Evolutionary conservation across 2,797 vertebrate genomes (phyloP).

Genomic region (Neoniphon sammara): DNA sequence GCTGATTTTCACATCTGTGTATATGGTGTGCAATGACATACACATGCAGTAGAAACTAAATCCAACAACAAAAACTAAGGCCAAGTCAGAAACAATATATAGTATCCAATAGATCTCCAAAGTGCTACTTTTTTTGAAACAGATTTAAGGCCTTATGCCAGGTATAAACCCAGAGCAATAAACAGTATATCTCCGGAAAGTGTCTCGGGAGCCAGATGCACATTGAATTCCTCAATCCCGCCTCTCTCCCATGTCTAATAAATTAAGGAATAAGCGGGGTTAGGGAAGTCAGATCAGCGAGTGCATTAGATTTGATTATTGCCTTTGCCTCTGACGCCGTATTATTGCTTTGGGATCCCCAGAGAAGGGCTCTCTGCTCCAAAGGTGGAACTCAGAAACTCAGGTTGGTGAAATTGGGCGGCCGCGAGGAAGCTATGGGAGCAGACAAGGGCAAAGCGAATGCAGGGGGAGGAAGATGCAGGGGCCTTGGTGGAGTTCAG

Average conservation of each 20-base stretch:
- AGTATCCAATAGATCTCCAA: slow-evolving; percentile 30
- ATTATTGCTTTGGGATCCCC: slow-evolving; percentile 83
- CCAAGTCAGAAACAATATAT: slow-evolving; percentile 33
- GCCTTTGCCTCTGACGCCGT: slow-evolving; percentile 75
- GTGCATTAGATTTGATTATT: slow-evolving; percentile 82
- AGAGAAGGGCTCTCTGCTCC: slow-evolving; percentile 64
- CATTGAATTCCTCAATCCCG: slow-evolving; percentile 55
- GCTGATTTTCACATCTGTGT: background rate
- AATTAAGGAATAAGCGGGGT: slow-evolving; percentile 80
- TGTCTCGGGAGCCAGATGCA: slow-evolving; percentile 61
- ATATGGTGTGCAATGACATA: background rate
- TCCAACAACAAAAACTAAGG: slow-evolving; percentile 10
- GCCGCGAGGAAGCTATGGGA: slow-evolving; percentile 35
- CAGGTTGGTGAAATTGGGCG: slow-evolving; percentile 56
- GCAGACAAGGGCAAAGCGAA: slow-evolving; percentile 51
- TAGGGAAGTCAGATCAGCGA: slow-evolving; percentile 77
- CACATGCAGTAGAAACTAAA: slow-evolving; percentile 8
- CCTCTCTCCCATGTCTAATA: slow-evolving; percentile 78
- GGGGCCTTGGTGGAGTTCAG: slow-evolving; percentile 65
- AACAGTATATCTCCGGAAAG: slow-evolving; percentile 71
- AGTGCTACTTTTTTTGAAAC: slow-evolving; percentile 33
- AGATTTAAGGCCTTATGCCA: slow-evolving; percentile 27
- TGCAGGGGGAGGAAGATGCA: slow-evolving; percentile 31
- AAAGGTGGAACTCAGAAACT: slow-evolving; percentile 62
- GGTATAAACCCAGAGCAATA: slow-evolving; percentile 79